Percentiles rank a stretch among this genome's conserved stretches.
These are phyloP conservation scores for Platycnemis pennipes DNA, from an alignment of 2,888 invertebrate genomes.

Conservation along the genomic window DNA sequence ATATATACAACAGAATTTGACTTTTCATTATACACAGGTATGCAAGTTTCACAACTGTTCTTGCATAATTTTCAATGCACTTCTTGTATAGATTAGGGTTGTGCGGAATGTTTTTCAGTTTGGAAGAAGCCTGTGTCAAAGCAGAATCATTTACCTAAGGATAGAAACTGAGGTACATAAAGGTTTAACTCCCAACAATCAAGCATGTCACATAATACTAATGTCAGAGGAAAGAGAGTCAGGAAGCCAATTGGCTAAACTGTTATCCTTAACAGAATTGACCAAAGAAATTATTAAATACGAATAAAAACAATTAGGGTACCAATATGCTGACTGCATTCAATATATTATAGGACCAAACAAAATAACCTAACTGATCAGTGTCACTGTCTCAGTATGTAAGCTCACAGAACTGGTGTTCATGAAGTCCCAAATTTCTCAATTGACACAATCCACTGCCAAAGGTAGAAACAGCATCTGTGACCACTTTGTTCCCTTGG, in stretches of 20 bases:
- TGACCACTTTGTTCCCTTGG: conserved; percentile 45
- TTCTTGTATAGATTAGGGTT: background rate
- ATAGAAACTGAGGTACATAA: background rate
- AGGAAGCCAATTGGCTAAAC: background rate
- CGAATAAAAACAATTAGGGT: background rate
- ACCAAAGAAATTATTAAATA: background rate
- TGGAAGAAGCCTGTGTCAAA: background rate
- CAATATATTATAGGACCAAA: background rate
- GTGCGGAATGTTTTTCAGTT: conserved; percentile 49
- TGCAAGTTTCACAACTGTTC: conserved; percentile 14
- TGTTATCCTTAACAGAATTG: background rate
- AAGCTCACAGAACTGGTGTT: conserved; percentile 62
- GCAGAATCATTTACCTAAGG: conserved; percentile 28
- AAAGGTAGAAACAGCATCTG: conserved; percentile 58
- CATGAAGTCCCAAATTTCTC: conserved; percentile 42
- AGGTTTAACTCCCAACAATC: conserved; percentile 13
- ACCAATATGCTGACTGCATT: background rate
- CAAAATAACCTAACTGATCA: background rate
- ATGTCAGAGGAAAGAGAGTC: background rate
- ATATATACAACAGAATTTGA: conserved; percentile 50
- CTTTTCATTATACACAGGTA: conserved; percentile 41
- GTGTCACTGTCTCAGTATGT: conserved; percentile 57
- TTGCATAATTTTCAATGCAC: conserved; percentile 42
- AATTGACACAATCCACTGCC: conserved; percentile 34
- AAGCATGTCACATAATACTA: background rate